These are phyloP conservation scores for Acrobasis repandana DNA, from an alignment of 2,888 invertebrate genomes.

Conservation along the genomic window DNA sequence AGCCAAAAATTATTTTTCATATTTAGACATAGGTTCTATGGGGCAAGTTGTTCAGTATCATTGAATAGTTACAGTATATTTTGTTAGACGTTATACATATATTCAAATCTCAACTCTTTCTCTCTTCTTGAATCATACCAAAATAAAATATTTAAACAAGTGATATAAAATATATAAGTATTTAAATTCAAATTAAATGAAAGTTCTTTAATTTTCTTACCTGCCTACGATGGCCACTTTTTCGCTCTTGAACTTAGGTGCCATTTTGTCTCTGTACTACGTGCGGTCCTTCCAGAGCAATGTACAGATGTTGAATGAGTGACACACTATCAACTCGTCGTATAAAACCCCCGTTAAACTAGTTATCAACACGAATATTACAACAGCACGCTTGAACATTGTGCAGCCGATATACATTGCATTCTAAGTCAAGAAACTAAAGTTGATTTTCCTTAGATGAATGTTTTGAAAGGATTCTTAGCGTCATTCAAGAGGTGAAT, in stretches of 20 bases:
- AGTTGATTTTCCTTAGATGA: neutral
- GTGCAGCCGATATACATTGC: neutral
- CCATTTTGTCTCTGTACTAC: slow-evolving; percentile 44
- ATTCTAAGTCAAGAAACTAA: neutral
- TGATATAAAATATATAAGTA: too few species aligned
- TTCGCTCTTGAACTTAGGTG: slow-evolving; percentile 76
- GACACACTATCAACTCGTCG: slow-evolving; percentile 32
- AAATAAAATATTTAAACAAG: neutral
- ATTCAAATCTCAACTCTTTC: too few species aligned
- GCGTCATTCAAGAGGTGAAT: neutral
- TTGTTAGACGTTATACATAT: too few species aligned
- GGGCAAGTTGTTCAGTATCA: too few species aligned
- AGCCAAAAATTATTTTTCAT: too few species aligned
- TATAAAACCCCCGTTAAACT: slow-evolving; percentile 45
- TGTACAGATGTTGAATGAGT: slow-evolving; percentile 49
- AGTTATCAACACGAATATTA: slow-evolving; percentile 41
- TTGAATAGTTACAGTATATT: too few species aligned
- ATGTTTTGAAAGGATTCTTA: neutral
- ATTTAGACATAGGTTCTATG: too few species aligned
- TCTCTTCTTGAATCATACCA: neutral
- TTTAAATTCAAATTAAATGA: too few species aligned
- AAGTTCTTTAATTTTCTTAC: slow-evolving; percentile 61
- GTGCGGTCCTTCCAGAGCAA: slow-evolving; percentile 37
- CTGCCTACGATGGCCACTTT: slow-evolving; percentile 91
- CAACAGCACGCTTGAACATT: neutral